Conservation (phyloP, 2,888 invertebrate species). For the Alentia gelatinosa region DNA sequence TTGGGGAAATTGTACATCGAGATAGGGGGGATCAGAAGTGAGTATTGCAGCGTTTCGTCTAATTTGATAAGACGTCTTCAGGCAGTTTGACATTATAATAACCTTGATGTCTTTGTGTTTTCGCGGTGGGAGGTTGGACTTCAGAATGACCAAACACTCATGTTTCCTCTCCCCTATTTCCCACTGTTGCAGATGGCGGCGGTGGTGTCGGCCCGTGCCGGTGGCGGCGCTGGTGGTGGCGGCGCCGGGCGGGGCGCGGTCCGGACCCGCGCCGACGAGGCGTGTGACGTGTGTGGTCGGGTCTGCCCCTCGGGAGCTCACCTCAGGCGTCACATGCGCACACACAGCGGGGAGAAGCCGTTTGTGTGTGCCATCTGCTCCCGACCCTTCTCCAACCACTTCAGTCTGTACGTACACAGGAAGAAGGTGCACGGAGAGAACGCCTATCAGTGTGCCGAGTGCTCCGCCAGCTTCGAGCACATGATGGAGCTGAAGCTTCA, state of each 20-base stretch:
- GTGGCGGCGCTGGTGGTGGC: neutral
- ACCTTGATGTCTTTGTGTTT: no score
- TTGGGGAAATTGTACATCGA: no score
- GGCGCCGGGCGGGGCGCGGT: neutral
- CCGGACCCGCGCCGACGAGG: neutral
- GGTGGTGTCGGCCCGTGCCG: no score
- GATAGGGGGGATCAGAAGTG: no score
- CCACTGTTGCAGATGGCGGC: neutral
- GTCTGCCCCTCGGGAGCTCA: neutral
- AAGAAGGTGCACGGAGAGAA: neutral
- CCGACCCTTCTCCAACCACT: neutral
- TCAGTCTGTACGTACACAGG: neutral
- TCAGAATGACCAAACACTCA: no score
- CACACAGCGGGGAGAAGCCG: constrained; percentile 14
- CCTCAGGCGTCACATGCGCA: constrained; percentile 14
- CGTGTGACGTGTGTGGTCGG: neutral
- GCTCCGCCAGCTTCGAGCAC: neutral
- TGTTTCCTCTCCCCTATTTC: neutral
- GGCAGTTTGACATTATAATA: no score
- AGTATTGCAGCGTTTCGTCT: no score
- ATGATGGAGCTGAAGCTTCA: neutral
- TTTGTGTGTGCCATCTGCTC: neutral
- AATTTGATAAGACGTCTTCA: no score
- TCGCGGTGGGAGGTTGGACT: no score
- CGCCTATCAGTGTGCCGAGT: constrained; percentile 6